Evolutionary conservation across 2,888 invertebrate genomes (phyloP).

Genomic region (Hemithea aestivaria): DNA sequence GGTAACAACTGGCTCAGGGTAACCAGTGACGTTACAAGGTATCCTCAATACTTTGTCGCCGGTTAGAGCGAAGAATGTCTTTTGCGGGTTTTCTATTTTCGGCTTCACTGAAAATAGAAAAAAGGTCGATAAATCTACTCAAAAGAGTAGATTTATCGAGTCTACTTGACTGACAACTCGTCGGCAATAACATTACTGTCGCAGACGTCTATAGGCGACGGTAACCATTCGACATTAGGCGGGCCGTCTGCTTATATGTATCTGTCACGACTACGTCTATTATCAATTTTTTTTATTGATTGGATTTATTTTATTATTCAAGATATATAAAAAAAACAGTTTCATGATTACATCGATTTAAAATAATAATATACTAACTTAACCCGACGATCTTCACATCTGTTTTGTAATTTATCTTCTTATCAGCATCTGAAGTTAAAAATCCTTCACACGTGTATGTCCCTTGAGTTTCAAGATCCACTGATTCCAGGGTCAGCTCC

Average conservation of each 20-base stretch:
- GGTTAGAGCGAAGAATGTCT: slow-evolving; percentile 14
- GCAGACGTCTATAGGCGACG: too few relatives aligned
- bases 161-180: too few relatives aligned
- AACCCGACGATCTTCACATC: slow-evolving; percentile 15
- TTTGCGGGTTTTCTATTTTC: slow-evolving; percentile 7
- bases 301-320: too few relatives aligned
- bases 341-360: too few relatives aligned
- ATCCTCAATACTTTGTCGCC: slow-evolving; percentile 24
- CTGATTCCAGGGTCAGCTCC: slow-evolving; percentile 4
- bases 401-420: slow-evolving; percentile 9
- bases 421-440: slow-evolving; percentile 10
- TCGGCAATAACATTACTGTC: too few relatives aligned
- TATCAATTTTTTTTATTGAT: too few relatives aligned
- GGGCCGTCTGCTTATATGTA: too few relatives aligned
- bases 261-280: too few relatives aligned
- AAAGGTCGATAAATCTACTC: too few relatives aligned
- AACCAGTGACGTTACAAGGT: slow-evolving; percentile 28
- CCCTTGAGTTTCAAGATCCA: slow-evolving; percentile 13
- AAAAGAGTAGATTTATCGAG: too few relatives aligned
- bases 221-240: too few relatives aligned
- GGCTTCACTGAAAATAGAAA: slow-evolving; percentile 6
- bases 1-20: slow-evolving; percentile 24
- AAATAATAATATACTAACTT: slow-evolving; percentile 7
- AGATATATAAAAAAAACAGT: too few relatives aligned
- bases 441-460: slow-evolving; percentile 19